These are phyloP conservation scores for Parazoanthus atlanticus DNA, from an alignment of 92 coral and sea anemone species.

Conservation along the genomic window DNA sequence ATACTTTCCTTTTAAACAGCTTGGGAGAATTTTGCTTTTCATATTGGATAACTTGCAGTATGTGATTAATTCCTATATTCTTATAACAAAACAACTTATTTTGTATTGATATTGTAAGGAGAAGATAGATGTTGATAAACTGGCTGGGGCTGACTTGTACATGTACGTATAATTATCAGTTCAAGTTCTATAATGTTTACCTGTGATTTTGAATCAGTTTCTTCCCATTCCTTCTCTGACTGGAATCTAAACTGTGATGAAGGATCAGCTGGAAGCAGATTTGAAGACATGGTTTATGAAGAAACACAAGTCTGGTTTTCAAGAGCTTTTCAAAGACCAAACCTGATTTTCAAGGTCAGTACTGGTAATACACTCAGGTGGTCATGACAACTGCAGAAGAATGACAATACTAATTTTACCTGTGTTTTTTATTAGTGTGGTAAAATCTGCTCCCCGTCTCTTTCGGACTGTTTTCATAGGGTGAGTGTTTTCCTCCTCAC, in stretches of 20 bases:
- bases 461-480: not conserved
- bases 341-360: not conserved
- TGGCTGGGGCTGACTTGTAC: too few relatives aligned
- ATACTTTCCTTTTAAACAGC: too few relatives aligned
- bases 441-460: conserved; percentile 85
- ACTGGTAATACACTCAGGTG: too few relatives aligned
- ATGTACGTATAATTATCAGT: not conserved
- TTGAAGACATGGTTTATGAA: not conserved
- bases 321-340: not conserved
- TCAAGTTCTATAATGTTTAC: not conserved
- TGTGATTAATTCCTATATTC: too few relatives aligned
- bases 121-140: too few relatives aligned
- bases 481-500: conserved; percentile 12
- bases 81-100: too few relatives aligned
- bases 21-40: too few relatives aligned
- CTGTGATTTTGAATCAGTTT: conserved; percentile 39
- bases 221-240: conserved; percentile 94
- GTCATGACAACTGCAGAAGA: too few relatives aligned
- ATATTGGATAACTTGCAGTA: too few relatives aligned
- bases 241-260: conserved; percentile 86
- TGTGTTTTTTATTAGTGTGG: conserved; percentile 72
- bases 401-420: conserved; percentile 38
- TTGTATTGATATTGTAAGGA: too few relatives aligned
- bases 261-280: conserved; percentile 63
- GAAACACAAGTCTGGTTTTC: not conserved